phyloP scores from a whole-genome alignment of 2,797 vertebrate genomes.

The Zenarchopterus dispar region DNA sequence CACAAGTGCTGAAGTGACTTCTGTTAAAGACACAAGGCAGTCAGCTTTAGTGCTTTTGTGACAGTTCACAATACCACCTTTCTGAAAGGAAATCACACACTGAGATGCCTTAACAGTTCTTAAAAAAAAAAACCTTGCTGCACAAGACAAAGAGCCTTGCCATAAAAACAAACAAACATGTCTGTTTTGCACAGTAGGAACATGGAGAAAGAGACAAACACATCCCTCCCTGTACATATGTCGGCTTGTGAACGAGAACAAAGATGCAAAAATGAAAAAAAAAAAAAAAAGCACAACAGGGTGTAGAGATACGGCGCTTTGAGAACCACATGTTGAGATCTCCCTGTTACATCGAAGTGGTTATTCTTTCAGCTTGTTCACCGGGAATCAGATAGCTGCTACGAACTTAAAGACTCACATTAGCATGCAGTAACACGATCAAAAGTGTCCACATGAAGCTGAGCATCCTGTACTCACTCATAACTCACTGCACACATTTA shows the following conservation, averaged over 20 bases:
- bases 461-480: too few relatives aligned
- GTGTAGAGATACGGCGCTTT: constrained; percentile 7
- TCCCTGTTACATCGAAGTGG: too few relatives aligned
- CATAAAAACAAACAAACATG: not conserved
- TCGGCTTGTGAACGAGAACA: not conserved
- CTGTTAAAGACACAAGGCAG: not conserved
- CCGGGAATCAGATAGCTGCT: too few relatives aligned
- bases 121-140: constrained; percentile 1
- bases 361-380: too few relatives aligned
- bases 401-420: too few relatives aligned
- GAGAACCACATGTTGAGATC: not conserved
- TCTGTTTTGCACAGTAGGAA: constrained; percentile 1
- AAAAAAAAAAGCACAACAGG: not conserved
- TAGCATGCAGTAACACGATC: too few relatives aligned
- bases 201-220: not conserved
- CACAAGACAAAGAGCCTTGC: not conserved
- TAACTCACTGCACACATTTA: too few relatives aligned
- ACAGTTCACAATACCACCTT: not conserved
- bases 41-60: too few relatives aligned
- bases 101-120: not conserved
- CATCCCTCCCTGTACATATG: constrained; percentile 1
- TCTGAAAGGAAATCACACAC: not conserved
- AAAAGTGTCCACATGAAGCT: too few relatives aligned
- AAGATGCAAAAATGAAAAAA: not conserved
- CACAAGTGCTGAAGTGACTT: constrained; percentile 5